Evolutionary conservation across 1,140 invertebrate genomes (phyloP), one percentile per base, ranked within the genome.

Genomic region (Telenomus remus): DNA sequence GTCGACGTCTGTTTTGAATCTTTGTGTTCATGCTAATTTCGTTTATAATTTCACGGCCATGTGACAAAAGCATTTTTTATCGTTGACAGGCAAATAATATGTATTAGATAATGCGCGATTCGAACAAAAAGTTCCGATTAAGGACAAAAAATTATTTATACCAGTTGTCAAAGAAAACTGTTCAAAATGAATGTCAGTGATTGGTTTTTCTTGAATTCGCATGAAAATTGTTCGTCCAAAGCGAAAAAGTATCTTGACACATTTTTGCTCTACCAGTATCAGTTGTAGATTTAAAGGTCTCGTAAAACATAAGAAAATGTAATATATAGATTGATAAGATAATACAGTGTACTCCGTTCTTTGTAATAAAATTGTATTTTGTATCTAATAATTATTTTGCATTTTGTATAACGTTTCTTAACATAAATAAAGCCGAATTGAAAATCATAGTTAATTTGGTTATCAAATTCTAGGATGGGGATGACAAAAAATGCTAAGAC

Each of bases 21-120:
- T 48, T 65, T 60, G 55, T 66, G 61, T 66, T 73, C 70, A 73
- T 73, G 55, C 54, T 59, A 65, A 73, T 72, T 64, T 63, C 19
- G 43, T 59, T 72, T 59, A 64, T 59, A 64, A 51, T 59, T 64
- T 59, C 68, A 71, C 27, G 59, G 68, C 47, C 68, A 57, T 53
- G 51, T 63, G 39, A 71, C 39, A 71, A 50, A n/a, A 71, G 57
- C 19, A 27, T 43, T 51, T 61, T 71, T 56, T 57, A 71, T 57
- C 44, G 6, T 53, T 37, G 16, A 14, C 16, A 43, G 16, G 43
- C 60, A 48, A 53, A 59, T 37, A 39, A 69, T 47, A 39, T 60
- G 44, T 54, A 55, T 60, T 51, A 66, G 42, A 47, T 57, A 49
- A 42, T 48, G 51, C 15, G 12, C 11, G 49, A 50, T 56, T 57